A percentile compares a stretch with the other conserved stretches of the same genome.
phyloP scores from a whole-genome alignment of 2,113 vertebrate genomes.

The Dasyprocta punctata region DNA sequence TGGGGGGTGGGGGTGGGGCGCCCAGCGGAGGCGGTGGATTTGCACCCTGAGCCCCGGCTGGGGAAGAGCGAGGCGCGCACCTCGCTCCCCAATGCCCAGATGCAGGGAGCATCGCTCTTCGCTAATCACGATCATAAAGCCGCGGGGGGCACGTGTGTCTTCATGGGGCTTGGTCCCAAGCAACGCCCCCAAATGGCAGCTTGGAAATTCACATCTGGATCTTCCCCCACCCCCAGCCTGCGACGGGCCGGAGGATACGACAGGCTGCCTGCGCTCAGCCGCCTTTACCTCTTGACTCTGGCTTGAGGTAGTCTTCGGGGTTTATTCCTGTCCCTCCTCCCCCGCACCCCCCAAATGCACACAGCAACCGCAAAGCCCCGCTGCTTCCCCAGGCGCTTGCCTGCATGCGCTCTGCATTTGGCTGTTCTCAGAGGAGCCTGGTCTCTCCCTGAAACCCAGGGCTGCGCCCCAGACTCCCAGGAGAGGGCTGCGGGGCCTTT shows the following conservation, averaged over 20 bases:
- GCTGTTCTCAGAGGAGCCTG: not conserved
- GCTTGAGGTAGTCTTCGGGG: not conserved
- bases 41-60: not conserved
- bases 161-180: conserved; percentile 26
- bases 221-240: not conserved
- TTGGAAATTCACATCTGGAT: conserved; percentile 63
- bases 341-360: not conserved
- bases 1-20: not conserved
- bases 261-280: accelerated
- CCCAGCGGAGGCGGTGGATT: not conserved
- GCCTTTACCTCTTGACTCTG: not conserved
- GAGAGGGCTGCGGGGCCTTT: not conserved
- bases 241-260: not conserved
- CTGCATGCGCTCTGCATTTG: not conserved
- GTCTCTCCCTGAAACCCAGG: not conserved
- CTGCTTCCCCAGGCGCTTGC: not conserved
- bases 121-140: conserved; percentile 53
- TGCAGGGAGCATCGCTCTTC: conserved; percentile 32
- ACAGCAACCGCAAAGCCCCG: not conserved
- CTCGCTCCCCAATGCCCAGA: not conserved
- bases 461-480: no score
- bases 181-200: conserved; percentile 60
- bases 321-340: not conserved
- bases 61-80: not conserved
- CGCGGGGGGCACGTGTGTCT: not conserved